phyloP scores from a whole-genome alignment of 2,888 invertebrate genomes.

The Sarcophaga rosellei region DNA sequence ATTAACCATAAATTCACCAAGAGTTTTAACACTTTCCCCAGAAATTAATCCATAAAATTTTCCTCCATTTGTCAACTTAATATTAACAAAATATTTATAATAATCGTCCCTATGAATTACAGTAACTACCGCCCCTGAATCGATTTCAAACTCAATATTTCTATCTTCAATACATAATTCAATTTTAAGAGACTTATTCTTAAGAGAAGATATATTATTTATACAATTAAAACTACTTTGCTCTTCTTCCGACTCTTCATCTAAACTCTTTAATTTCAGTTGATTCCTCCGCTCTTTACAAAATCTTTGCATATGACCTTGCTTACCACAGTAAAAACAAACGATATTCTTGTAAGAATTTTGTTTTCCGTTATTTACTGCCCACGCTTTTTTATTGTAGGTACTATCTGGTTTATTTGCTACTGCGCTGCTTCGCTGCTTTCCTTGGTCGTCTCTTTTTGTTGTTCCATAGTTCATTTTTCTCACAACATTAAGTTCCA shows the following conservation, averaged over 20 bases:
- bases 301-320: conserved; percentile 31
- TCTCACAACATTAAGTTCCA: no score
- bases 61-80: neutral
- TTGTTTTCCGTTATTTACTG: conserved; percentile 31
- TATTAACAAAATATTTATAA: conserved; percentile 37
- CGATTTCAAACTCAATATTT: conserved; percentile 10
- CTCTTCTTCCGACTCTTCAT: conserved; percentile 25
- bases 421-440: no score
- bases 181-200: neutral
- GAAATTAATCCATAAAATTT: conserved; percentile 40
- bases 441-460: no score
- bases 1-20: conserved; percentile 42
- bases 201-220: no score
- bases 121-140: conserved; percentile 5
- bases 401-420: no score
- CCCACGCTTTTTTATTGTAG: neutral
- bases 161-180: neutral
- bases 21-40: conserved; percentile 29
- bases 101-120: conserved; percentile 36
- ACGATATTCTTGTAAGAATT: conserved; percentile 37
- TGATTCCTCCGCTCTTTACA: conserved; percentile 28
- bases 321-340: conserved; percentile 37
- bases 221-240: neutral
- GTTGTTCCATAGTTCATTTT: no score
- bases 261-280: conserved; percentile 22